Evolutionary conservation across 2,797 vertebrate species (phyloP).

Genomic region (Melanotaenia boesemani): DNA sequence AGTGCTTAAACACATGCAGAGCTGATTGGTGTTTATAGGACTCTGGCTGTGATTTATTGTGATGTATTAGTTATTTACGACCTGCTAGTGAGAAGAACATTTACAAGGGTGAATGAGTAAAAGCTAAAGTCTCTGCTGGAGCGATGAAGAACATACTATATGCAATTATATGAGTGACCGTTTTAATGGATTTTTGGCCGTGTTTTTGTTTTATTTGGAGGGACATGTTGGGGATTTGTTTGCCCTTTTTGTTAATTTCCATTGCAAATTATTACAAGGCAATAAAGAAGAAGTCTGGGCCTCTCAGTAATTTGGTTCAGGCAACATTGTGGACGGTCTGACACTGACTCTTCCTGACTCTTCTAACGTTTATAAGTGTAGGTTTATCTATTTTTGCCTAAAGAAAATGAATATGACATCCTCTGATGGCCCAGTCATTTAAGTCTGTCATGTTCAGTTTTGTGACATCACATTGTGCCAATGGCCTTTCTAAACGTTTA

Average conservation of each 20-base stretch:
- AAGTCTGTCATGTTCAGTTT: too few relatives aligned
- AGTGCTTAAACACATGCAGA: slow-evolving; percentile 14
- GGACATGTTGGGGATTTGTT: neutral
- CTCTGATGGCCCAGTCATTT: too few relatives aligned
- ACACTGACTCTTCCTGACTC: too few relatives aligned
- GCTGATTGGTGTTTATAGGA: slow-evolving; percentile 48
- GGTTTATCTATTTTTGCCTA: too few relatives aligned
- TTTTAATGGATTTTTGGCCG: neutral
- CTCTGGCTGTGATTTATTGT: slow-evolving; percentile 29
- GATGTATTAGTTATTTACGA: slow-evolving; percentile 44
- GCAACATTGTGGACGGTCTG: too few relatives aligned
- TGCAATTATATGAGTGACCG: neutral
- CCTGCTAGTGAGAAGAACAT: slow-evolving; percentile 35
- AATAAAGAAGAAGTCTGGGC: neutral
- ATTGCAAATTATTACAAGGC: neutral
- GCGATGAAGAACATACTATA: neutral
- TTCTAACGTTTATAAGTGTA: too few relatives aligned
- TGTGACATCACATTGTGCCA: too few relatives aligned
- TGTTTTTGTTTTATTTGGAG: neutral
- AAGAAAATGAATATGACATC: too few relatives aligned
- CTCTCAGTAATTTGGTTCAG: too few relatives aligned
- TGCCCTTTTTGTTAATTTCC: neutral
- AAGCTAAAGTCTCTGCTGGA: slow-evolving; percentile 17
- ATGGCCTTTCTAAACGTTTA: too few relatives aligned
- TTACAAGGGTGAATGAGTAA: neutral